These are phyloP conservation scores for Neocrepidodera transversa DNA, from an alignment of 2,888 invertebrate species.

Conservation along the genomic window DNA sequence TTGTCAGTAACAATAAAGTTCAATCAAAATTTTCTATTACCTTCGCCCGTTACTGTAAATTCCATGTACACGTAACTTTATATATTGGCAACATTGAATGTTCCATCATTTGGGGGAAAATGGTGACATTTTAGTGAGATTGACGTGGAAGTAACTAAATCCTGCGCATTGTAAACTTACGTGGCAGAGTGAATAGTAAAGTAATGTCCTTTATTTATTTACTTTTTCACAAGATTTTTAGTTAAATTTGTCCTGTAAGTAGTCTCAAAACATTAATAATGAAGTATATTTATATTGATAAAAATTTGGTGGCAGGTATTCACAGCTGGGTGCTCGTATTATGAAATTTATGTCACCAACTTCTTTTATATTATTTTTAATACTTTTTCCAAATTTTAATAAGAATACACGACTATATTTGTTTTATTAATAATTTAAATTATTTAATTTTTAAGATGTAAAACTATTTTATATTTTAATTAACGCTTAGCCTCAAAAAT, in stretches of 20 bases:
- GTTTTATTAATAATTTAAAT: not conserved
- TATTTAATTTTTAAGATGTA: not conserved
- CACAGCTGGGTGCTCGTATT: not conserved
- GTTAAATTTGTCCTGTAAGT: conserved; percentile 32
- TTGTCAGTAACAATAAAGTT: too few relatives aligned
- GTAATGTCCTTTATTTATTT: conserved; percentile 48
- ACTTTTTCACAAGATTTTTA: conserved; percentile 38
- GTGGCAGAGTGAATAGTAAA: conserved; percentile 63
- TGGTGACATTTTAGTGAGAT: conserved; percentile 45
- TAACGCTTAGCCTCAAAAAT: too few relatives aligned
- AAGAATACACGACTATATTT: not conserved
- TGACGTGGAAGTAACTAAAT: conserved; percentile 62
- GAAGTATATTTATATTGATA: not conserved
- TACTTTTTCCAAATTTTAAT: not conserved
- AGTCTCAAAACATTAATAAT: not conserved
- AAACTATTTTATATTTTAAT: too few relatives aligned
- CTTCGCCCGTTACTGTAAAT: too few relatives aligned
- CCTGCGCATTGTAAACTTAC: conserved; percentile 68
- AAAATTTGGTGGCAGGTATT: not conserved
- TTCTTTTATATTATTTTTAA: not conserved
- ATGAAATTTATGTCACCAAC: conserved; percentile 5
- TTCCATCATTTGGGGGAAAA: conserved; percentile 30
- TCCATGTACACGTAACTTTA: too few relatives aligned
- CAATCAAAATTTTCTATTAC: too few relatives aligned
- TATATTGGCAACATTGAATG: too few relatives aligned